Base-by-base conservation (phyloP, 2,888 invertebrate species). In the Drosophila setosimentum region DNA sequence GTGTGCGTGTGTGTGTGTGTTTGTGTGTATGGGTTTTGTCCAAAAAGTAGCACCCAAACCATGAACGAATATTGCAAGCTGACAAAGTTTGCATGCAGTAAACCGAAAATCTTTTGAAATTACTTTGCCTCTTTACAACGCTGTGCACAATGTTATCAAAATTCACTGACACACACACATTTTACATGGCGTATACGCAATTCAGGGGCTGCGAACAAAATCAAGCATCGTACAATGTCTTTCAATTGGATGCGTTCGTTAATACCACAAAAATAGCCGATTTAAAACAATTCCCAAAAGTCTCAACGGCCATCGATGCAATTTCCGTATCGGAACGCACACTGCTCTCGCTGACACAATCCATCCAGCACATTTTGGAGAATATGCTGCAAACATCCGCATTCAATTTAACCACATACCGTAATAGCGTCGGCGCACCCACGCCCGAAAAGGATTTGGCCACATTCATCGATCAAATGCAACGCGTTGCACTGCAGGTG, bases 201-300 rank as follows among this genome's bases (percentile, higher is more conserved):
- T 55, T 65, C 66, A 97, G 97, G 78, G 95, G 95, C 86, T 97
- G 97, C 91, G 95, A 95, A 91, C 94, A 95, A 87, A 95, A 96
- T 91, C 94, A 95, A 80, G 94, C 96, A 74, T 95, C 95, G n/a
- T 97, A 96, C 93, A 94, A 94, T 50, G 95, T 96, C 32, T 96
- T 97, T 90, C 95, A 96, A 92, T 93, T 97, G 80, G 95, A 95
- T 81, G 95, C 95, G 89, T 94, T 96, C 75, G 94, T 96, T 73
- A 95, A 97, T 91, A 94, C 96, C 54, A 96, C 96, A 83, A 95
- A 95, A 82, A 94, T 93, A 79, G 91, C 92, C 76, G 92, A 93
- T 87, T 86, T 92, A 67, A 92, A 91, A 77, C 92, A 93, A 88
- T 93, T 92, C 83, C 92, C 92, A 30, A 92, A 92, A 84, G 91